Base-by-base conservation (phyloP, 1,140 invertebrate species). In the Ooceraea biroi region DNA sequence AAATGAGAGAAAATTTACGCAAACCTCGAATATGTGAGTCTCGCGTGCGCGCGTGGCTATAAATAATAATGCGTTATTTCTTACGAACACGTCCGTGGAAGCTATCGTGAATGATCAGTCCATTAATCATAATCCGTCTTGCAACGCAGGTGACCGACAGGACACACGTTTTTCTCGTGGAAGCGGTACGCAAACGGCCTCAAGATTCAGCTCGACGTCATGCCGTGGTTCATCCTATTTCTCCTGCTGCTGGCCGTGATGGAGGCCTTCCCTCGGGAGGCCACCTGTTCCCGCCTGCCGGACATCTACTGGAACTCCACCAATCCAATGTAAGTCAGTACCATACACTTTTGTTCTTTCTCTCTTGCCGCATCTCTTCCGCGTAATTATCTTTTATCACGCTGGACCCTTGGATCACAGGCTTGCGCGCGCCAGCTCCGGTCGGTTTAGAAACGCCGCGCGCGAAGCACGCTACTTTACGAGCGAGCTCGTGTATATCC, bases 241-340 rank as follows among this genome's bases (percentile, higher is more conserved):
- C 93, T 95, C 83, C 94, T 95, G 65, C 91, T 95, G 90, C 92
- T 95, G 82, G 93, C 93, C 76, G 94, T 95, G 88, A 94, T 95
- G 93, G 95, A 95, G 91, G 94, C 94, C 83, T 93, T 95, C 88
- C 95, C 95, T 44, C 91, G 94, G 88, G 95, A 95, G 91, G 93
- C 95, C 77, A 94, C 93, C 83, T 95, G 94, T 92, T 93, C 95
- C 78, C 92, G 93, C 69, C 91, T 95, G 82, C 95, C 95, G 88
- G 95, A 95, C 92, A 95, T 96, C 87, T 95, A 95, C 88, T 96
- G 95, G 95, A 96, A 96, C 92, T 94, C 95, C 83, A 95, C 95
- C 87, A 95, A 95, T 93, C 95, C 95, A 94, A 95, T 95, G 95
- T 95, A 92, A 95, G 95, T 94, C 85, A 85, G 85, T 73, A 74